Conservation (phyloP, 2,113 vertebrate species). For the Clarias magur region DNA sequence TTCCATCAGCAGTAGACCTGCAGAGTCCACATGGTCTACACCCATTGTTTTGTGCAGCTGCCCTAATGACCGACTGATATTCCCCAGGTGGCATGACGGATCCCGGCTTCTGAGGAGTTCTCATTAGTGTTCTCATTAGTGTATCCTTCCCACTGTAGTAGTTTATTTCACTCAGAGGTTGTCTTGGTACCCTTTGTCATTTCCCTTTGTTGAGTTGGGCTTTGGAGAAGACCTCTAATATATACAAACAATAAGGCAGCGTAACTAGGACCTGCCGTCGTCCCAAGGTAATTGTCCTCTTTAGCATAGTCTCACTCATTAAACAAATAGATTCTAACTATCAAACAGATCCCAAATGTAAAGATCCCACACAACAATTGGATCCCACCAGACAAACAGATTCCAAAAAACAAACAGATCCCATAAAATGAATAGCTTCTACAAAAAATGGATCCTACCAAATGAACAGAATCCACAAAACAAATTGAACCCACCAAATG, state of each 20-base stretch:
- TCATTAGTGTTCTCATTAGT: conserved; percentile 17
- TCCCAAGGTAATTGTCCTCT: background rate
- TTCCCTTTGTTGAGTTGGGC: background rate
- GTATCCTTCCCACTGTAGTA: background rate
- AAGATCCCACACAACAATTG: too few species aligned
- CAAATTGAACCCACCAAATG: too few species aligned
- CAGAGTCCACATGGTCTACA: background rate
- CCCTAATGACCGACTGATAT: conserved; percentile 5
- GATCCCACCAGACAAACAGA: background rate
- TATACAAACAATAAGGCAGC: background rate
- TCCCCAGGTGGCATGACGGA: background rate
- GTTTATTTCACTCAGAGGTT: conserved; percentile 1
- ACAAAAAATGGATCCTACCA: background rate
- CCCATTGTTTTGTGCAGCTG: background rate
- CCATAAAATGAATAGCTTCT: too few species aligned
- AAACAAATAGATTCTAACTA: background rate
- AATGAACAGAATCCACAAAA: too few species aligned
- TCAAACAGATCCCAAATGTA: too few species aligned
- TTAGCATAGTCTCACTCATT: background rate
- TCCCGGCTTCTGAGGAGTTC: background rate
- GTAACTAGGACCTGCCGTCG: background rate
- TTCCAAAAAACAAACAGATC: too few species aligned
- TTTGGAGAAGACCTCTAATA: background rate
- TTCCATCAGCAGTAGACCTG: background rate
- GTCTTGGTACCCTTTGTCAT: conserved; percentile 13